phyloP scores from a whole-genome alignment of 1,140 invertebrate genomes.

The Megathymus violae region DNA sequence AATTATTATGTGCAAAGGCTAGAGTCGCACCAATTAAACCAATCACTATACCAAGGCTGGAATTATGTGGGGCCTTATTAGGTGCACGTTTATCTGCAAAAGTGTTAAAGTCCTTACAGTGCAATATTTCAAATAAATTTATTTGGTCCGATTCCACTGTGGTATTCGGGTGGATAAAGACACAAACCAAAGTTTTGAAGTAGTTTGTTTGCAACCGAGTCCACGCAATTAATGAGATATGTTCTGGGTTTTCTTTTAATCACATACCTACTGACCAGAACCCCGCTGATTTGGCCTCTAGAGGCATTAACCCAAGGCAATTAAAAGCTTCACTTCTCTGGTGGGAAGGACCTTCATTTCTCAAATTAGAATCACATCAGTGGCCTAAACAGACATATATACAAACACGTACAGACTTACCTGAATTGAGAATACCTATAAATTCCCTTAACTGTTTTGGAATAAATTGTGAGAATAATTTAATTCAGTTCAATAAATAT shows the following conservation, averaged over 20 bases:
- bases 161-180: conserved; percentile 37
- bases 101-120: conserved; percentile 1
- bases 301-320: conserved; percentile 25
- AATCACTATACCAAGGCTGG: conserved; percentile 14
- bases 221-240: conserved; percentile 36
- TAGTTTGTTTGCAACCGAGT: conserved; percentile 40
- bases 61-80: conserved; percentile 6
- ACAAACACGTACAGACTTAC: not conserved
- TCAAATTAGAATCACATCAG: not conserved
- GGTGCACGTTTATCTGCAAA: conserved; percentile 7
- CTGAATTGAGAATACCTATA: conserved; percentile 1
- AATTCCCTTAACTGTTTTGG: not conserved
- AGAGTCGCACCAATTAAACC: conserved; percentile 24
- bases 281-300: conserved; percentile 41
- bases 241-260: not conserved
- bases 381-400: conserved; percentile 14
- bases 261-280: conserved; percentile 36
- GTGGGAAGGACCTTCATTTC: conserved; percentile 33
- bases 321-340: not conserved
- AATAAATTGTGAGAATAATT: too few species aligned
- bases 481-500: not conserved
- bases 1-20: conserved; percentile 12
- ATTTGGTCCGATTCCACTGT: conserved; percentile 39
- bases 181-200: conserved; percentile 25
- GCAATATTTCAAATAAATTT: conserved; percentile 1